Conservation (phyloP, 2,888 invertebrate genomes). For the Galerucella pusilla region DNA sequence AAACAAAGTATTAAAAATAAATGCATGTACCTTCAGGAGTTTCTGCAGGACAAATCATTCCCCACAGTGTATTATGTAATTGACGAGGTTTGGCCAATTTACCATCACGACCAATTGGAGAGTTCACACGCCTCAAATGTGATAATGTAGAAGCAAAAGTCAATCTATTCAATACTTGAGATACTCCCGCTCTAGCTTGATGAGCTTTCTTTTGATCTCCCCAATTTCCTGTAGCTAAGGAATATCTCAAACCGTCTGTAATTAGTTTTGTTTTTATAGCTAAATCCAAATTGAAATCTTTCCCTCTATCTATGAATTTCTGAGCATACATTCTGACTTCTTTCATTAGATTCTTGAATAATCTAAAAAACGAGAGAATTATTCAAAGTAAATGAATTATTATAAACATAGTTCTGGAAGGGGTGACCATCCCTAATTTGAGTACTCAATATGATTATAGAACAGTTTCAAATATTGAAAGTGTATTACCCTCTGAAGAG, state of each 20-base stretch:
- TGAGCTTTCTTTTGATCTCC: slow-evolving; percentile 99
- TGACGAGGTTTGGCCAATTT: slow-evolving; percentile 99
- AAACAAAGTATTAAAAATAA: too few species aligned
- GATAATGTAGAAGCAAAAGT: slow-evolving; percentile 99
- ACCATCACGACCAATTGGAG: slow-evolving; percentile 97
- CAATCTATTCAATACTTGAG: slow-evolving; percentile 96
- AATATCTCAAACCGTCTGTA: slow-evolving; percentile 97
- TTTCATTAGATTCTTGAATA: slow-evolving; percentile 96
- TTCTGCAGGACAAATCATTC: slow-evolving; percentile 99
- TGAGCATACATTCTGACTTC: slow-evolving; percentile 99
- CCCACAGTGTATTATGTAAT: slow-evolving; percentile 99
- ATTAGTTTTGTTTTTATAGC: slow-evolving; percentile 98
- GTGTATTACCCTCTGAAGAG: slow-evolving; percentile 84
- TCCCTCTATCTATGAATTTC: slow-evolving; percentile 98
- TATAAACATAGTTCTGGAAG: too few species aligned
- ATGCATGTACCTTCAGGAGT: slow-evolving; percentile 85
- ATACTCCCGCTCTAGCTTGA: slow-evolving; percentile 96
- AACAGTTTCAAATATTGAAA: background rate
- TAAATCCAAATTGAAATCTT: slow-evolving; percentile 97
- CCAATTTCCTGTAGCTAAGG: slow-evolving; percentile 99
- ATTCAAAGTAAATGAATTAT: too few species aligned
- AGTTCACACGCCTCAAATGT: slow-evolving; percentile 97
- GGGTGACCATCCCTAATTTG: too few species aligned
- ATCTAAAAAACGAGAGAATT: slow-evolving; percentile 59
- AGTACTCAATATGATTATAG: background rate